Evolutionary conservation across 37 sponge, comb jelly and placozoan genomes (phyloP).

Genomic region (Cladorhizidae sp.): DNA sequence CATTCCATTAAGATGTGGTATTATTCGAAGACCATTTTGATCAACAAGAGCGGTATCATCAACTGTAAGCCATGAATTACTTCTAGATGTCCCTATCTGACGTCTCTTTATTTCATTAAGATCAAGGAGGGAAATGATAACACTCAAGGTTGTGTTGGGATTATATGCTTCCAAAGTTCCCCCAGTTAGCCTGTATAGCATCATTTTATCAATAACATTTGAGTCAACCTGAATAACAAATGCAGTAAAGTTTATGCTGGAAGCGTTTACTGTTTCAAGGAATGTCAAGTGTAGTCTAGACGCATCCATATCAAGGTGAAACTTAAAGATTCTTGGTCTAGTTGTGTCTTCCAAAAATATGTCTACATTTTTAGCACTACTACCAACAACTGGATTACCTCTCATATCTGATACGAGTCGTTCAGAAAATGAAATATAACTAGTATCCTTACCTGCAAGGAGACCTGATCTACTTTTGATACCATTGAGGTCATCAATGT

Average conservation of each 20-base stretch:
- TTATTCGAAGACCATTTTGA: conserved; percentile 58
- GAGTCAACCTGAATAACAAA: conserved; percentile 82
- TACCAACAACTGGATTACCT: conserved; percentile 33
- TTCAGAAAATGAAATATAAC: conserved; percentile 63
- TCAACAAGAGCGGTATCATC: conserved; percentile 71
- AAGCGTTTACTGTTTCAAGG: conserved; percentile 81
- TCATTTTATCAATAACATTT: conserved; percentile 10
- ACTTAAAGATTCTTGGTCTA: conserved; percentile 64
- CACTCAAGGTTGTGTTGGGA: conserved; percentile 66
- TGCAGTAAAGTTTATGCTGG: conserved; percentile 81
- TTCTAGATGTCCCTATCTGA: conserved; percentile 68
- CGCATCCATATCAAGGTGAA: conserved; percentile 85
- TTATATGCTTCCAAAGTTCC: conserved; percentile 58
- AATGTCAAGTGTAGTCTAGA: conserved; percentile 75
- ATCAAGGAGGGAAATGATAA: conserved; percentile 68
- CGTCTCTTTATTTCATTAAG: conserved; percentile 79
- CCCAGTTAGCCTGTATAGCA: conserved; percentile 75
- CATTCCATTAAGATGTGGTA: conserved; percentile 76
- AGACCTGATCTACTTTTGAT: conserved; percentile 72
- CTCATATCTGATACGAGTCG: conserved; percentile 78
- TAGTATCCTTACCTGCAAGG: conserved; percentile 52
- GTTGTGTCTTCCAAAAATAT: conserved; percentile 47
- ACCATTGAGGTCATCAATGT: conserved; percentile 74
- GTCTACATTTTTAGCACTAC: conserved; percentile 40
- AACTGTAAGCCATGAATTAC: conserved; percentile 76